A percentile compares a stretch with the other conserved stretches of the same genome.
These are phyloP conservation scores for Mimachlamys varia DNA, from an alignment of 2,888 invertebrate genomes.

Conservation along the genomic window DNA sequence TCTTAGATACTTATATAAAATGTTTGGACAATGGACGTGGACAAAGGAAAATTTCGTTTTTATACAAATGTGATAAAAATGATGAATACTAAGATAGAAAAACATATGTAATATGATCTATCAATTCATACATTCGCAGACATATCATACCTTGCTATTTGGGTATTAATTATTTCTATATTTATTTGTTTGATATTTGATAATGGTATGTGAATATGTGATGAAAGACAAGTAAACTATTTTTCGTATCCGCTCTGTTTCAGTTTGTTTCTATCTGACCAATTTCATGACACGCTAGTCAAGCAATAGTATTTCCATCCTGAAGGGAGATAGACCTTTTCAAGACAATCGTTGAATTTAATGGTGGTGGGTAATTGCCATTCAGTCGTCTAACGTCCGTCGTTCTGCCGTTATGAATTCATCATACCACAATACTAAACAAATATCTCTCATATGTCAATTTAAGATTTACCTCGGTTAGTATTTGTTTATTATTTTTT, in stretches of 20 bases:
- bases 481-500: too few species aligned
- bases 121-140: not conserved
- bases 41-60: not conserved
- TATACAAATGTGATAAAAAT: not conserved
- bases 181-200: not conserved
- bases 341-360: too few species aligned
- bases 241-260: conserved; percentile 14
- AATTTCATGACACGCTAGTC: not conserved
- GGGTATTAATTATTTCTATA: conserved; percentile 18
- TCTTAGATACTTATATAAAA: not conserved
- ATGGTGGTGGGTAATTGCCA: too few species aligned
- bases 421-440: too few species aligned
- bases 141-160: not conserved
- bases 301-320: too few species aligned
- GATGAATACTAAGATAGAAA: not conserved
- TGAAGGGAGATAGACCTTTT: too few species aligned
- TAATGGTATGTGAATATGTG: not conserved
- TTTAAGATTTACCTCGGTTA: too few species aligned
- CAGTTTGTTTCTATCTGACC: conserved; percentile 4
- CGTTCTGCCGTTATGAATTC: too few species aligned
- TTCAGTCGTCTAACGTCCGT: too few species aligned
- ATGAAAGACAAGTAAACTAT: not conserved
- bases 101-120: not conserved
- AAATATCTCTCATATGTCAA: too few species aligned
- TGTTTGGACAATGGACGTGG: not conserved